Evolutionary conservation across 2,113 vertebrate genomes (phyloP).

Genomic region (Tamias sibiricus): DNA sequence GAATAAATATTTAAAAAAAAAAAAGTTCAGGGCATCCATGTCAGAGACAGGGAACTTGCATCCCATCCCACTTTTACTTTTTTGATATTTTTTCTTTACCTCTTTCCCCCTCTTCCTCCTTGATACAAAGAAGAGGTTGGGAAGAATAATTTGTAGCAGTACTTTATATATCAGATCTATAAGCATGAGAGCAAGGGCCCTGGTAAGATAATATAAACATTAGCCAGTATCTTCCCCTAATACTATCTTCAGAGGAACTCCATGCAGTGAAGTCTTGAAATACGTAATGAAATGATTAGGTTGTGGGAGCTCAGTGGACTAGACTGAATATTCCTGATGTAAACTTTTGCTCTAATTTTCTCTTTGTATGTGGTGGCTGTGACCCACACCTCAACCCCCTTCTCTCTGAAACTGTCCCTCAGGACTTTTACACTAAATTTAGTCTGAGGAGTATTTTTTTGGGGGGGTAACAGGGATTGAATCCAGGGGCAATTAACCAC

Average conservation of each 20-base stretch:
- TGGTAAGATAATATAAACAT: not conserved
- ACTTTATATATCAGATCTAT: not conserved
- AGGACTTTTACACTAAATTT: not conserved
- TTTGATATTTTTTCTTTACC: not conserved
- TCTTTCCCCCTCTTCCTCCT: not conserved
- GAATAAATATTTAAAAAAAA: too few species aligned
- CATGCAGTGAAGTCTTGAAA: not conserved
- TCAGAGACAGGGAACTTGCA: not conserved
- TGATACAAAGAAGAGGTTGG: not conserved
- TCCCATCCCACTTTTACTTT: not conserved
- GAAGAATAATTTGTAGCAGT: not conserved
- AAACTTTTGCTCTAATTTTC: not conserved
- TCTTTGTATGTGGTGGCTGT: not conserved
- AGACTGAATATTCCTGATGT: not conserved
- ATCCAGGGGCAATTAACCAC: too few species aligned
- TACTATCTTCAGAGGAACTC: not conserved
- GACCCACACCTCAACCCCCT: not conserved
- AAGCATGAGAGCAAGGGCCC: too few species aligned
- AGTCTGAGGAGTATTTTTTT: not conserved
- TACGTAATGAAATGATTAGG: not conserved
- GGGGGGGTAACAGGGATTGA: too few species aligned
- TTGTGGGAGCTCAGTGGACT: not conserved
- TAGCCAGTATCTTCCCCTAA: not conserved
- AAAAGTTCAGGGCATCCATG: accelerated
- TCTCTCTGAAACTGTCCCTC: not conserved